phyloP scores from a whole-genome alignment of 2,113 vertebrate species.

The Notechis scutatus region DNA sequence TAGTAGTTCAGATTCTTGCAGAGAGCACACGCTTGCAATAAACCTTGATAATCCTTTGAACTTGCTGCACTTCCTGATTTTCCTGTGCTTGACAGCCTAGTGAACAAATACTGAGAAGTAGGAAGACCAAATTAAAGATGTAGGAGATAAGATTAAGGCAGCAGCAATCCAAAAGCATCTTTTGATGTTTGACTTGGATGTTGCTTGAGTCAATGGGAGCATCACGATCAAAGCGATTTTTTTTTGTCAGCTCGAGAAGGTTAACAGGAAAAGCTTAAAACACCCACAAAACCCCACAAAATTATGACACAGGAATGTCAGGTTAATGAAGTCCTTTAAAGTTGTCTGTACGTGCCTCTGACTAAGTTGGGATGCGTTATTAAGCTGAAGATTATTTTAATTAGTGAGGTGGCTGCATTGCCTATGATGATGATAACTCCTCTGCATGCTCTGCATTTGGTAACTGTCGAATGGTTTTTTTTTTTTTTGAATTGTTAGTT shows the following conservation, averaged over 20 bases:
- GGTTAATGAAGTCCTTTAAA: not conserved
- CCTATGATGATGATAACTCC: not conserved
- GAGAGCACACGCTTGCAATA: not conserved
- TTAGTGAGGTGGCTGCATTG: not conserved
- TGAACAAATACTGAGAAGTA: not conserved
- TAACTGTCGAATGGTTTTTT: not conserved
- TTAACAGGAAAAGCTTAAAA: not conserved
- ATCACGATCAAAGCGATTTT: not conserved
- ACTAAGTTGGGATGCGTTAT: not conserved
- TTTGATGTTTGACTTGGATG: not conserved
- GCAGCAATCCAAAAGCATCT: not conserved
- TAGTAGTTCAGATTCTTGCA: not conserved
- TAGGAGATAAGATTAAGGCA: too few species aligned
- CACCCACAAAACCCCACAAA: not conserved
- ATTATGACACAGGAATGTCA: too few species aligned
- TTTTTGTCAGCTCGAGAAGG: not conserved
- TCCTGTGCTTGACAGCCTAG: not conserved
- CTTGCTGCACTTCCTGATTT: not conserved
- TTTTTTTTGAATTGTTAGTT: not conserved
- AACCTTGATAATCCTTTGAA: not conserved
- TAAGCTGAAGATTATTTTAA: not conserved
- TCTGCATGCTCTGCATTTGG: too few species aligned
- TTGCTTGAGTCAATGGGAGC: not conserved
- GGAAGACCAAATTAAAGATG: not conserved
- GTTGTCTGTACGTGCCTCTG: not conserved